Conservation (phyloP, 1,140 invertebrate genomes). For the Heliothis subflexa region DNA sequence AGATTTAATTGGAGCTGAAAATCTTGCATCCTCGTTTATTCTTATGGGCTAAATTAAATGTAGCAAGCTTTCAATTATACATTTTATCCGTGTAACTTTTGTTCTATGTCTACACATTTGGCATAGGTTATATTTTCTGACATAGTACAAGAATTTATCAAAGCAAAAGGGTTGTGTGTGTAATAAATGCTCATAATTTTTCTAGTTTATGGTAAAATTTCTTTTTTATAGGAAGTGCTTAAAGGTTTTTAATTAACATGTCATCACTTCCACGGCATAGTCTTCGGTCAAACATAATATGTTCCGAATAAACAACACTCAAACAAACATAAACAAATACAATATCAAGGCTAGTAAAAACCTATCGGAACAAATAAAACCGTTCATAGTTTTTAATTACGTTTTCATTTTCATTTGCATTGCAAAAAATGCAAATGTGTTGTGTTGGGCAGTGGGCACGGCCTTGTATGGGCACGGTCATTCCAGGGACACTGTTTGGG, state of each 20-base stretch:
- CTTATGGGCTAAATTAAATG: slow-evolving; percentile 1
- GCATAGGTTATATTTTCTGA: too few species aligned
- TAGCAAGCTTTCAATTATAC: background rate
- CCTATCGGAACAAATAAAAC: slow-evolving; percentile 8
- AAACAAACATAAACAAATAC: background rate
- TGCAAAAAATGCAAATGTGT: slow-evolving; percentile 36
- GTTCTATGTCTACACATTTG: background rate
- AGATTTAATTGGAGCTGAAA: background rate
- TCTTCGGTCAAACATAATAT: too few species aligned
- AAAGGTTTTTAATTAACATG: too few species aligned
- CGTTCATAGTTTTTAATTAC: slow-evolving; percentile 22
- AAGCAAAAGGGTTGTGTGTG: too few species aligned
- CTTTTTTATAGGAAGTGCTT: too few species aligned
- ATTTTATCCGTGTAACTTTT: background rate
- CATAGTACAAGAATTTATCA: too few species aligned
- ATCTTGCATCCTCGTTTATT: background rate
- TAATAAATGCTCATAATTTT: too few species aligned
- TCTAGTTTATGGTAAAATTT: too few species aligned
- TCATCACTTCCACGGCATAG: too few species aligned
- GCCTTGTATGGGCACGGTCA: background rate
- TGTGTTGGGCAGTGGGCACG: slow-evolving; percentile 2
- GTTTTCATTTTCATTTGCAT: slow-evolving; percentile 32
- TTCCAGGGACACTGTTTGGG: background rate
- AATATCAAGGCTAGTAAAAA: background rate
- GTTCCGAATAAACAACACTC: too few species aligned